phyloP scores from a whole-genome alignment of 1,140 invertebrate species.

The Leptopilina boulardi region DNA sequence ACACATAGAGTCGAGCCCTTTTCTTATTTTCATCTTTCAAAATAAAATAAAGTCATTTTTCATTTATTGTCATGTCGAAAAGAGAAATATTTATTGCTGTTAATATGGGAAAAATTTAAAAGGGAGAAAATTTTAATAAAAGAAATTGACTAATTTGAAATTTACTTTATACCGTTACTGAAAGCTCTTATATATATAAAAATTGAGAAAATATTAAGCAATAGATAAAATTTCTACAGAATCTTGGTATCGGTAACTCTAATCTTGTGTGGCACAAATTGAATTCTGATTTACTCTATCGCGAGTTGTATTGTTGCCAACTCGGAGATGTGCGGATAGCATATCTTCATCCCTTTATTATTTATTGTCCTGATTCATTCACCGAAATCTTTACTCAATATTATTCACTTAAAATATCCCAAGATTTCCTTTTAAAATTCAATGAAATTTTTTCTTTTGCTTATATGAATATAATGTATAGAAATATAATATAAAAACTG shows the following conservation, averaged over 20 bases:
- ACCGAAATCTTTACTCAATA: not conserved
- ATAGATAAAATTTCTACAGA: slow-evolving; percentile 36
- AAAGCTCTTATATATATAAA: not conserved
- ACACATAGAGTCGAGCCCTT: not conserved
- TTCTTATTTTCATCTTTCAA: not conserved
- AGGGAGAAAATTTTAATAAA: no score
- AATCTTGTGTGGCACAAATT: slow-evolving; percentile 50
- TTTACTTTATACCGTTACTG: not conserved
- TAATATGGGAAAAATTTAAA: no score
- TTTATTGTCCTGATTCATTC: slow-evolving; percentile 10
- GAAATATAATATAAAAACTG: no score
- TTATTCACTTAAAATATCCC: not conserved
- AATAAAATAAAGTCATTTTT: not conserved
- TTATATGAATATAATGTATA: no score
- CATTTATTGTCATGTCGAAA: no score
- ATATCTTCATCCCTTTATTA: slow-evolving; percentile 17
- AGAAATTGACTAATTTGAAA: no score
- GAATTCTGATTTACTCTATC: slow-evolving; percentile 54
- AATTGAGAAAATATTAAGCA: slow-evolving; percentile 37
- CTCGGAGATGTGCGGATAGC: slow-evolving; percentile 28
- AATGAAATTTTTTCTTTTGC: no score
- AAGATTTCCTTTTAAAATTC: no score
- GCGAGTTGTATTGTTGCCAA: slow-evolving; percentile 50
- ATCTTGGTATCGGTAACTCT: slow-evolving; percentile 34
- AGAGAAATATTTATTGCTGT: no score